Base-by-base conservation (phyloP, 2,113 vertebrate species). In the Coracopsis vasa region DNA sequence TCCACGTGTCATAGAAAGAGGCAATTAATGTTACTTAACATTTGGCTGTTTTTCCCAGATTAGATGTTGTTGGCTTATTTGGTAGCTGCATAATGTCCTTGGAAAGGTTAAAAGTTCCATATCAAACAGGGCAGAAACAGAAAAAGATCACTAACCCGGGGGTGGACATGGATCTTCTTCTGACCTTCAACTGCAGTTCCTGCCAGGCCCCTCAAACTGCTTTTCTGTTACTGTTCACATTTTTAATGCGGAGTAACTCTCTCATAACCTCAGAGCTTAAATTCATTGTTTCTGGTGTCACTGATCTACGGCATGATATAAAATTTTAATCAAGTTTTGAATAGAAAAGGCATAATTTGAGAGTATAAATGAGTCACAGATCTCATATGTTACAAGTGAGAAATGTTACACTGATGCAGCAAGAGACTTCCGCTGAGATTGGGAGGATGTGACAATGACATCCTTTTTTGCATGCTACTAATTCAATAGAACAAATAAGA, bases 31-130 rank as follows among this genome's bases (percentile, higher is more conserved):
- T 95, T 69, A 72, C 82, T 92, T 88, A 90, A 80, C 50, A 45
- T 90, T 51, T 64, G 47, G 42, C 69, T 94, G 54, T 16, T 96
- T 93, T 88, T 45, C 66, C 37, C 90, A 71, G 64, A 64, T 83
- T 80, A 83, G 44, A 65, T 84, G 50, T 25, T 90, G 75, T 83
- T 94, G 84, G 92, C 13, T 72, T 13, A 6, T 65, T 75, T 71
- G 19, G 66, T 75, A 90, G 79, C 91, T 80, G 48, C 45, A 33
- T 17, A 35, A 33, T 11, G 65, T 48, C 51, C 93, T 60, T 53
- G 56, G 61, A 69, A 92, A 96, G 74, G 78, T 80, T 69, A 93
- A 95, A 96, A 48, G 53, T 83, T 92, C 90, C 85, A 58, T 75
- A 50, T 60, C 75, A 92, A 70, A 54, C 25, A 27, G 25, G 31